phyloP scores from a whole-genome alignment of 2,113 vertebrate species.

The Gobius niger region DNA sequence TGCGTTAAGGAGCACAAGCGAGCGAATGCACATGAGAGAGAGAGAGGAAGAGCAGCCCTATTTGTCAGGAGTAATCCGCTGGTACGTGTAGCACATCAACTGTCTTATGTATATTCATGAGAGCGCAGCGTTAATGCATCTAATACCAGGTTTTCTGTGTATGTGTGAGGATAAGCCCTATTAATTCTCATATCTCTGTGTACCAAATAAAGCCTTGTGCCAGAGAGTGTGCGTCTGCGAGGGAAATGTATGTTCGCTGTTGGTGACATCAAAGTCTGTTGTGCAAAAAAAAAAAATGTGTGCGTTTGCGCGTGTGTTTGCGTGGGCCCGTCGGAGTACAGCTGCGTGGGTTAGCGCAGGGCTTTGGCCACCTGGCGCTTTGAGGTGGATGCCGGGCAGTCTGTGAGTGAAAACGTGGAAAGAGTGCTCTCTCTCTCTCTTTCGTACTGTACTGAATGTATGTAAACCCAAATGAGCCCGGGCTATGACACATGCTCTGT shows the following conservation, averaged over 20 bases:
- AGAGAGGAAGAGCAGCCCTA: conserved; percentile 25
- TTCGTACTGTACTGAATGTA: conserved; percentile 33
- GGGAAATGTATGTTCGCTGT: conserved; percentile 60
- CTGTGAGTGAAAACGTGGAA: conserved; percentile 64
- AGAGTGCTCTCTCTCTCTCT: conserved; percentile 32
- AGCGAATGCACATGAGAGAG: conserved; percentile 9
- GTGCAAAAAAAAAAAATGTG: conserved; percentile 39
- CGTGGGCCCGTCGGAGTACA: conserved; percentile 68
- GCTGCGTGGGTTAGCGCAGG: conserved; percentile 69
- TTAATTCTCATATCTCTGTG: conserved; percentile 66
- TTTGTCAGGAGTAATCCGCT: conserved; percentile 67
- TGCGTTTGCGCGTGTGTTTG: conserved; percentile 49
- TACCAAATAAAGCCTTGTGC: conserved; percentile 67
- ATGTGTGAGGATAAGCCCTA: conserved; percentile 67
- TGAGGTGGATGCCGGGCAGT: conserved; percentile 67
- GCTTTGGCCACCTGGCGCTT: conserved; percentile 74
- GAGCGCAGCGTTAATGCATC: conserved; percentile 63
- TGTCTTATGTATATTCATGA: conserved; percentile 74
- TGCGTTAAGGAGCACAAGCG: conserved; percentile 33
- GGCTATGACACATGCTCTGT: conserved; percentile 16
- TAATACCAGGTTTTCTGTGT: conserved; percentile 67
- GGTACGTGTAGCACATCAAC: conserved; percentile 58
- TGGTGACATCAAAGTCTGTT: conserved; percentile 68
- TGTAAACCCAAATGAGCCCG: conserved; percentile 30
- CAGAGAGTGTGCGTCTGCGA: conserved; percentile 25